Evolutionary conservation across 2,888 invertebrate genomes (phyloP), one percentile per base, ranked within the genome.

Genomic region (Eudasyphora cyanicolor): DNA sequence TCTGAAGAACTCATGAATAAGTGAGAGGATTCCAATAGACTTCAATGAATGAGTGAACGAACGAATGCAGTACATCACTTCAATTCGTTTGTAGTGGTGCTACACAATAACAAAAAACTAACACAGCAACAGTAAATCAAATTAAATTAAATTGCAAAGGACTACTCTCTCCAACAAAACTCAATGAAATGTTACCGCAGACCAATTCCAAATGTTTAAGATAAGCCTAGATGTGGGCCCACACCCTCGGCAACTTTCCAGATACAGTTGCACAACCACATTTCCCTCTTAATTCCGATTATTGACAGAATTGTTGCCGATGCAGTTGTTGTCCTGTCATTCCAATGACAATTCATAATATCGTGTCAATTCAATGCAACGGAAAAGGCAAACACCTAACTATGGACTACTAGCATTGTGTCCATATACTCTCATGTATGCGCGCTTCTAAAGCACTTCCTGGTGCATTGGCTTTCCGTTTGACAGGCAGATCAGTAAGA

Each of bases 401-500:
- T 12, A 6, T 2, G 19, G 35, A 35, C n/a, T 27, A 29, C 14
- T 12, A 7, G 60, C 12, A 49, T 5, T 49, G 49, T 5, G n/a
- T n/a, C n/a, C n/a, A n/a, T n/a, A n/a, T n/a, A n/a, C n/a, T n/a
- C 0, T 5, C 6, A n/a, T 54, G 10, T 54, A 7, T 54, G 24
- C 21, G 24, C 2, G 54, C 8, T 12, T 42, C 14, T 14, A n/a
- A 14, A 24, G 21, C 24, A 27, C 2, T 35, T 27, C 27, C 32
- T 60, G 29, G 42, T 45, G 69, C 45, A 69, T 6, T 67, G 24
- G 29, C n/a, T n/a, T 45, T 45, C 49, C 8, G 17, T 45, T n/a
- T 69, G 69, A 69, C 69, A 45, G 45, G 5, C 49, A n/a, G n/a
- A n/a, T n/a, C n/a, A 51, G 17, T 51, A 51, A 51, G 49, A 51